Evolutionary conservation across 2,888 invertebrate species (phyloP).

Genomic region (Sinopyrophorus schimmeli): DNA sequence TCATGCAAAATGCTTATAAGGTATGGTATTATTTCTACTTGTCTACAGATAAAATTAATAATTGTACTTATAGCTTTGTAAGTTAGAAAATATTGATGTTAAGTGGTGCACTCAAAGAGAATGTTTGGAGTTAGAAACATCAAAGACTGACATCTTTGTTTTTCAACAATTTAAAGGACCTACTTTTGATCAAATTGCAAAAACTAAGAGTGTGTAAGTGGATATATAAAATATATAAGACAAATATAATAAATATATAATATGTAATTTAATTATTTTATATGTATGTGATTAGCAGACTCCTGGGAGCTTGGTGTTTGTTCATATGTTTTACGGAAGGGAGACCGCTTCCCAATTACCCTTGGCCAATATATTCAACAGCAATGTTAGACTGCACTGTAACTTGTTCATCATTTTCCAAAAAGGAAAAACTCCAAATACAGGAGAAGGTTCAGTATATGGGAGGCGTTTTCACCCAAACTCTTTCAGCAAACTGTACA

Average conservation of each 20-base stretch:
- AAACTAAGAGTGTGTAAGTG: constrained; percentile 72
- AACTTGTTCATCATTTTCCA: constrained; percentile 61
- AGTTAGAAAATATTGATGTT: constrained; percentile 63
- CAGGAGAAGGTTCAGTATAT: constrained; percentile 70
- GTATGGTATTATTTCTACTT: constrained; percentile 52
- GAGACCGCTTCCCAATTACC: constrained; percentile 72
- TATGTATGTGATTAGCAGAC: constrained; percentile 59
- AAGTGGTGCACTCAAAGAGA: constrained; percentile 68
- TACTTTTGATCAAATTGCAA: constrained; percentile 66
- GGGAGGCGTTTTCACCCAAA: constrained; percentile 73
- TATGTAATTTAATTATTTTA: neutral
- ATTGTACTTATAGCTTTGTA: constrained; percentile 41
- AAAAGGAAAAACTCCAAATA: constrained; percentile 59
- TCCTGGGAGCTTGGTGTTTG: constrained; percentile 83
- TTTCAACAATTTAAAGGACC: constrained; percentile 77
- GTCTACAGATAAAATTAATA: constrained; percentile 9
- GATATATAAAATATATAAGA: neutral
- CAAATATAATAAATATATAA: neutral
- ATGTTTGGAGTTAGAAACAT: constrained; percentile 60
- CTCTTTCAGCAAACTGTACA: constrained; percentile 69
- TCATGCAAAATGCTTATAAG: constrained; percentile 65
- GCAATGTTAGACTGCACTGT: constrained; percentile 77
- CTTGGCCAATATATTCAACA: constrained; percentile 77
- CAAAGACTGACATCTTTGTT: constrained; percentile 75
- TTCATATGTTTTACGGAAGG: constrained; percentile 72